These are phyloP conservation scores for Myxocyprinus asiaticus DNA, from an alignment of 2,113 vertebrate genomes.

Conservation along the genomic window DNA sequence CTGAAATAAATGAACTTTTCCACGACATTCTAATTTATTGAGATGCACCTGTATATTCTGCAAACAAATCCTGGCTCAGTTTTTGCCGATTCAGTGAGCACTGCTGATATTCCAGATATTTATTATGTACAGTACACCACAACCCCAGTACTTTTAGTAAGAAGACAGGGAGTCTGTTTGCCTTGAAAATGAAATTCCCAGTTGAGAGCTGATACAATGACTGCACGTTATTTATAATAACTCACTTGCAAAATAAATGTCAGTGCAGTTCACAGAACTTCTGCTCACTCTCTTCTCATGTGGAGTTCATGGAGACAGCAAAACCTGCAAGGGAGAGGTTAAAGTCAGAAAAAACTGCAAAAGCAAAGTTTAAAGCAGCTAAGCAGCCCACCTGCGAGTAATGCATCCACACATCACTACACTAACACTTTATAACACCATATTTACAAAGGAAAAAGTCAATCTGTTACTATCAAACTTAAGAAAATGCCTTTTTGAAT, in stretches of 20 bases:
- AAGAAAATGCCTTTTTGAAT: too few relatives aligned
- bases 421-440: too few relatives aligned
- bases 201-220: too few relatives aligned
- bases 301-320: slow-evolving; percentile 46
- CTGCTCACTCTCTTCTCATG: slow-evolving; percentile 55
- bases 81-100: not conserved
- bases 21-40: too few relatives aligned
- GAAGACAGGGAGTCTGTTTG: too few relatives aligned
- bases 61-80: not conserved
- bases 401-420: too few relatives aligned
- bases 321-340: slow-evolving; percentile 10
- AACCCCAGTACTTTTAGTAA: too few relatives aligned
- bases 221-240: not conserved
- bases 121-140: not conserved
- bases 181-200: too few relatives aligned
- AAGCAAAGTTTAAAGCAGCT: not conserved
- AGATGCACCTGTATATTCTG: not conserved
- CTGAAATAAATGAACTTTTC: too few relatives aligned
- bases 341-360: not conserved
- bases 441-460: too few relatives aligned
- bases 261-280: slow-evolving; percentile 32
- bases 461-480: too few relatives aligned
- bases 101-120: not conserved
- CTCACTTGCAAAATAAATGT: slow-evolving; percentile 59
- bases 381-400: not conserved